These are phyloP conservation scores for Amphilophus citrinellus DNA, from an alignment of 2,113 vertebrate genomes.

Conservation along the genomic window DNA sequence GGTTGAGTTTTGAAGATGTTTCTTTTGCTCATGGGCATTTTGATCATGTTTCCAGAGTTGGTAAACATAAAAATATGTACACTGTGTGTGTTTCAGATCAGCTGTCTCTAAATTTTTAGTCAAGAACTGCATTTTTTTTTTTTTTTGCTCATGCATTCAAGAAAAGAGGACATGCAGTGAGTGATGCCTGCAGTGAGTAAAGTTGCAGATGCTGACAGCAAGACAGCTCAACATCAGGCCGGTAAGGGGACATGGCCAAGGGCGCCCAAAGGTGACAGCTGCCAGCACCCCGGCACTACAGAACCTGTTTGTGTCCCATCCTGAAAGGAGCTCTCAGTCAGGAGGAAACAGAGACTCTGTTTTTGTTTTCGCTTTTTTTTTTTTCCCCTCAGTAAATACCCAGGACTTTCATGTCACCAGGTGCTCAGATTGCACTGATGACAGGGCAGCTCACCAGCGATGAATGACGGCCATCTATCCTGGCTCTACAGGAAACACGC, in stretches of 20 bases:
- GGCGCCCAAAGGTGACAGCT: constrained; percentile 26
- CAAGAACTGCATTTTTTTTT: background rate
- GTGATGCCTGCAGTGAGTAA: background rate
- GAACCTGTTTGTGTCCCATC: constrained; percentile 44
- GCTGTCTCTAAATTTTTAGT: background rate
- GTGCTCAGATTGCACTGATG: constrained; percentile 54
- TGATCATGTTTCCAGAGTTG: fast-evolving
- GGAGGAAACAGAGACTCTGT: constrained; percentile 43
- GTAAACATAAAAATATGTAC: background rate
- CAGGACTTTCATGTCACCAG: constrained; percentile 50
- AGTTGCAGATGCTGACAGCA: background rate
- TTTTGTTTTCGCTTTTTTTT: constrained; percentile 32
- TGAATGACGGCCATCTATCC: background rate
- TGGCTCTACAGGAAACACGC: background rate
- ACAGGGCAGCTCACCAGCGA: constrained; percentile 7
- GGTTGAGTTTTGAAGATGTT: background rate
- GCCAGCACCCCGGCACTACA: constrained; percentile 45
- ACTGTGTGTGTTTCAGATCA: background rate
- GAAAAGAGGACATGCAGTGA: background rate
- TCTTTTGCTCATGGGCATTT: too few relatives aligned
- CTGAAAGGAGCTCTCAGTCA: constrained; percentile 43
- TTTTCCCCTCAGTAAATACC: constrained; percentile 36
- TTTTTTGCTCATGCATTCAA: too few relatives aligned
- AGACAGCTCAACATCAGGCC: background rate
- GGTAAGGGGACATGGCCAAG: constrained; percentile 38